These are phyloP conservation scores for Xenops minutus DNA, from an alignment of 2,797 vertebrate genomes.

Conservation along the genomic window DNA sequence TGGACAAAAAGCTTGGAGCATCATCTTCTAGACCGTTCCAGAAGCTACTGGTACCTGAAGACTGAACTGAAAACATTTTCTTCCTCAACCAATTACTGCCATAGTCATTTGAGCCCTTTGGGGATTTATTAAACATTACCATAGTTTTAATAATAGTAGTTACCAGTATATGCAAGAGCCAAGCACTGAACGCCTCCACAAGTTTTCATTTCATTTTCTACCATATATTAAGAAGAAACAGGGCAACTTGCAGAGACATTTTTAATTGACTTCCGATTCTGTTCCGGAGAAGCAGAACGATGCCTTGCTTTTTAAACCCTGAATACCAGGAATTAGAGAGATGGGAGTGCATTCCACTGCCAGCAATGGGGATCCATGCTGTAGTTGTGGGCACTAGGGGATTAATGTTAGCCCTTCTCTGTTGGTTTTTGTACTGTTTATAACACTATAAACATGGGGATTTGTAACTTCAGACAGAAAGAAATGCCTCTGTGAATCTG, in stretches of 20 bases:
- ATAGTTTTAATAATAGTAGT: constrained; percentile 75
- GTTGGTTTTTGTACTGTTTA: constrained; percentile 69
- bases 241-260: constrained; percentile 51
- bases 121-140: constrained; percentile 54
- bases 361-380: constrained; percentile 43
- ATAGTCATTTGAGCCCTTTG: constrained; percentile 44
- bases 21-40: constrained; percentile 42
- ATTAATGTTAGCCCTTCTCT: constrained; percentile 58
- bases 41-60: constrained; percentile 69
- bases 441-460: constrained; percentile 79
- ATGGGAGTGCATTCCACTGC: constrained; percentile 56
- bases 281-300: constrained; percentile 63
- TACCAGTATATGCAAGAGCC: constrained; percentile 76
- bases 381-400: constrained; percentile 45
- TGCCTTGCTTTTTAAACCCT: constrained; percentile 71
- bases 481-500: constrained; percentile 59
- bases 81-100: constrained; percentile 56
- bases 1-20: constrained; percentile 61
- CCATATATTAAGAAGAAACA: constrained; percentile 23
- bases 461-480: constrained; percentile 65
- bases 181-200: constrained; percentile 77
- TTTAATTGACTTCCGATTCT: constrained; percentile 48
- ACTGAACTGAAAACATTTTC: constrained; percentile 62
- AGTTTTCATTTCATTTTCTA: constrained; percentile 72
- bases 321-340: constrained; percentile 60